Conservation (phyloP, 2,888 invertebrate species). For the Lissonota sp. region DNA sequence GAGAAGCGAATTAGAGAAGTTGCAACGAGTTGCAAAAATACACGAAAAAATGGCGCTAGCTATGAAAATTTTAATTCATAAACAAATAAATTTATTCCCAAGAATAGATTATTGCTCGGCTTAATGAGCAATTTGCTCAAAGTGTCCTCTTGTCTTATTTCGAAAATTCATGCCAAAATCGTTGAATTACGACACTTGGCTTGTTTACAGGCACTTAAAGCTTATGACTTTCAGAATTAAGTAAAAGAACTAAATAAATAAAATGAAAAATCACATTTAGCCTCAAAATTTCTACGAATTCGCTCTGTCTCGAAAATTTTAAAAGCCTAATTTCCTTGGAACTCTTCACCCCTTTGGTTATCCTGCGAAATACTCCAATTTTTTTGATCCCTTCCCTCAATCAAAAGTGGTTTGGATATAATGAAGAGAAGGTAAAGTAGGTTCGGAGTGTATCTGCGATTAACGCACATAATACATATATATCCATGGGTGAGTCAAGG, state of each 20-base stretch:
- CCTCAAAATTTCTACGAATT: not conserved
- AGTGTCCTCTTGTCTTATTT: too few relatives aligned
- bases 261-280: too few relatives aligned
- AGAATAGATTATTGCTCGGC: too few relatives aligned
- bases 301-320: not conserved
- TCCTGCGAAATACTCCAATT: not conserved
- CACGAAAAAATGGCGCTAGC: too few relatives aligned
- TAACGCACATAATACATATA: not conserved
- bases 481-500: constrained; percentile 58
- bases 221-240: not conserved
- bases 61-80: too few relatives aligned
- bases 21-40: too few relatives aligned
- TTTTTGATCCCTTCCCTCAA: not conserved
- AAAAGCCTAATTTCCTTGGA: too few relatives aligned
- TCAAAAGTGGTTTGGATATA: not conserved
- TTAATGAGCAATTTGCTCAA: too few relatives aligned
- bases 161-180: too few relatives aligned
- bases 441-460: constrained; percentile 11
- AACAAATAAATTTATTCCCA: too few relatives aligned
- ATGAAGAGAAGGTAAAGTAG: not conserved
- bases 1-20: not conserved
- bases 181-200: not conserved
- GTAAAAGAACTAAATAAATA: too few relatives aligned
- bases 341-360: too few relatives aligned
- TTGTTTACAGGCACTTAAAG: not conserved